Base-by-base conservation (phyloP, 1,140 invertebrate genomes). In the Cryptotermes secundus region DNA sequence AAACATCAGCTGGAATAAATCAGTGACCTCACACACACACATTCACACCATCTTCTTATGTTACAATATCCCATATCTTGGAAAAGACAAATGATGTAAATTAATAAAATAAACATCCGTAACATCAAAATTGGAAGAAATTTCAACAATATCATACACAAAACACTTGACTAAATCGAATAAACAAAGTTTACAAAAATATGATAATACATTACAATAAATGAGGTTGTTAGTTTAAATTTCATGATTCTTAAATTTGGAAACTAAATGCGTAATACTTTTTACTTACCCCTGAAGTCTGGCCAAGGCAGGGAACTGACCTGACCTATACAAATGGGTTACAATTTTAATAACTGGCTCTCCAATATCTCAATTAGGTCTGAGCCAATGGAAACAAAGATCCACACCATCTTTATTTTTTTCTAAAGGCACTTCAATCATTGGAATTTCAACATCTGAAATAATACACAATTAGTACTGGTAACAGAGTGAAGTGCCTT, bases 381-480 rank as follows among this genome's bases (percentile, higher is more conserved):
- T 82, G 45, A 82, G 81, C 81, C 81, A 82, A 45, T 82, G 81
- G 81, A 49, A 82, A 82, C 81, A 82, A 82, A 82, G 38, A 82
- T 82, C 38, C 81, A 82, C 81, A 82, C 42, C 38, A 45, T 82
- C 42, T 81, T 84, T 49, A 24, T 80, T 26, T 45, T 84, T 38
- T 79, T 80, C 82, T 83, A 85, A 85, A 85, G 85, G 85, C 85
- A 85, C 85, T 85, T 85, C 85, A 85, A 83, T 83, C 82, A 85
- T 83, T 85, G 85, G 83, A 85, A 85, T 79, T 82, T 84, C 53
- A 81, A 81, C 79, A 84, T 83, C 83, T 83, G 81, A 82, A 82
- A 82, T 82, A 84, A 84, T 72, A 72, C 59, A 84, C n/a, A 83
- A 72, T 84, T 84, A 80, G 79, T 49, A 84, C 83, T 82, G 84